Evolutionary conservation across 2,113 vertebrate genomes (phyloP), one percentile per base, ranked within the genome.

Genomic region (Eublepharis macularius): DNA sequence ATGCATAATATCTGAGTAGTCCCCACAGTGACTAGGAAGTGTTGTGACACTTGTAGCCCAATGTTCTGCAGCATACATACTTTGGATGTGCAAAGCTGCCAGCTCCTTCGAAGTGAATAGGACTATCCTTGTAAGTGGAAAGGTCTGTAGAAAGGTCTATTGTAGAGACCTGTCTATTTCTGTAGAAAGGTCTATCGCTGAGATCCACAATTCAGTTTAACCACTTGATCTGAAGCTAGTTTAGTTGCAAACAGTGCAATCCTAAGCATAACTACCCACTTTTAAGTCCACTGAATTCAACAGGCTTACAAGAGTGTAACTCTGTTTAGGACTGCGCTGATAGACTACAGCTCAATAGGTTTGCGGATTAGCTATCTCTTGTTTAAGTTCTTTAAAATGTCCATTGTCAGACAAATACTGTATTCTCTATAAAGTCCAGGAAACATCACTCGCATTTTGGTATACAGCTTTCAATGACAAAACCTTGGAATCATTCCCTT

Each of bases 401-500:
- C 32, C 36, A 7, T 47, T 72, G 63, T 85, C 86, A 65, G 86
- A 83, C 81, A 90, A 85, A 91, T 47, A 43, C 85, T 93, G 85
- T 63, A 82, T 85, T 80, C 65, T 63, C 83, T 84, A 0, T 1
- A 85, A 90, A 92, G 81, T 12, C 85, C 51, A 87, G 76, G 83
- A 89, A 63, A 47, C 70, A 89, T 86, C 86, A 93, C 92, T 92
- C 92, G 92, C 82, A 90, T 95, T 94, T 94, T 90, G 94, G 94
- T 93, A 86, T 6, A 85, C 87, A 88, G 86, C 88, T 80, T 83
- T 76, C 94, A 91, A 93, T 95, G 94, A 94, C 12, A 77, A 93
- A 95, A 94, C 94, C 95, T 96, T 95, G 96, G 94, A 95, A 93
- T 94, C 94, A 94, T 96, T 96, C 95, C 94, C 87, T n/a, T n/a